Evolutionary conservation across 2,888 invertebrate species (phyloP).

Genomic region (Acronicta leporina): DNA sequence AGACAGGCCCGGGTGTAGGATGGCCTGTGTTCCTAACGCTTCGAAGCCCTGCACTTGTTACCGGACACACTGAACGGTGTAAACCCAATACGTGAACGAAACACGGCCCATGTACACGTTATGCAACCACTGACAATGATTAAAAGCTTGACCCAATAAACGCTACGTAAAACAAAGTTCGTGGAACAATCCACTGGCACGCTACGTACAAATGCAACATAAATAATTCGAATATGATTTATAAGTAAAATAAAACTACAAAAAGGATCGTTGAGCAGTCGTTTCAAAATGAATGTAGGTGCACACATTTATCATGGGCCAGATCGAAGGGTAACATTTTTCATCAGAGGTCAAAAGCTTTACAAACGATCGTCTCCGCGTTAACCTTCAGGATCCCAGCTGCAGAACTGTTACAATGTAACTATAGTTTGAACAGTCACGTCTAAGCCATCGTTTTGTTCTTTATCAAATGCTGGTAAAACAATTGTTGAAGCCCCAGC

Average conservation of each 20-base stretch:
- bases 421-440: slow-evolving; percentile 47
- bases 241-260: slow-evolving; percentile 36
- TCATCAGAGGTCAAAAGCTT: slow-evolving; percentile 68
- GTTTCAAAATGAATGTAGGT: slow-evolving; percentile 42
- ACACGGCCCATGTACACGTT: slow-evolving; percentile 64
- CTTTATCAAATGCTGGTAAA: slow-evolving; percentile 51
- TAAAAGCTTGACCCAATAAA: slow-evolving; percentile 69
- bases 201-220: slow-evolving; percentile 25
- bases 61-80: slow-evolving; percentile 65
- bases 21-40: slow-evolving; percentile 50
- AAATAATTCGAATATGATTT: slow-evolving; percentile 38
- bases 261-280: slow-evolving; percentile 34
- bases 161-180: slow-evolving; percentile 53
- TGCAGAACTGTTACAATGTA: slow-evolving; percentile 62
- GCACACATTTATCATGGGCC: slow-evolving; percentile 59
- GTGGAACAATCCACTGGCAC: slow-evolving; percentile 45
- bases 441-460: slow-evolving; percentile 51
- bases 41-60: slow-evolving; percentile 65
- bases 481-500: slow-evolving; percentile 37
- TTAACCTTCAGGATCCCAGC: slow-evolving; percentile 63
- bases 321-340: slow-evolving; percentile 61
- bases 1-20: slow-evolving; percentile 60
- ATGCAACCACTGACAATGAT: slow-evolving; percentile 67
- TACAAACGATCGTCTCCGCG: slow-evolving; percentile 68
- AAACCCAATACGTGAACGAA: slow-evolving; percentile 66